Evolutionary conservation across 2,888 invertebrate genomes (phyloP), one percentile per base, ranked within the genome.

Genomic region (Dasypolia templi): DNA sequence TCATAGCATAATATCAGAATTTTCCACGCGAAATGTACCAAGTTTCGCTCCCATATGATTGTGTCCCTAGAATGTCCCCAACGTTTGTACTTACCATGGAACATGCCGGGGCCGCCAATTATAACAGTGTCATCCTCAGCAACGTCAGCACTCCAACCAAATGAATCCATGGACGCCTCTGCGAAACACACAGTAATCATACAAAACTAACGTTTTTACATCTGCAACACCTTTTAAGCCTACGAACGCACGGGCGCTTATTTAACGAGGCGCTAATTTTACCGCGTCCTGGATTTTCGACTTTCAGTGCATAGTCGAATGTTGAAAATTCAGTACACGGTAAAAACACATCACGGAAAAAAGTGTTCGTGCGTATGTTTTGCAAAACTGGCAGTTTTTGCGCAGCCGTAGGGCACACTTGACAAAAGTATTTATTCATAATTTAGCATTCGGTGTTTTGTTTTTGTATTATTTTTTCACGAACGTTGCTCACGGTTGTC

Each of bases 121-220:
- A 85, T 53, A 9, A 77, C 2, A 2, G 62, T 12, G 14, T 85
- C 67, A 44, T 67, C 58, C 0, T 19, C 6, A 12, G 58, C 86
- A 5, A 94, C 79, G 12, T 90, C 88, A 44, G 92, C 87, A 79
- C 92, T 92, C 95, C 95, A 94, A 6, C 95, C 95, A 19, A 93
- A 90, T 19, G 77, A 77, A 49, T 77, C 77, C 77, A 77, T 77
- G 26, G 58, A 59, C 2, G 19, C n/a, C 65, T 82, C 77, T 77
- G 77, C 42, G 14, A 39, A 59, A 51, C 11, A 75, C 3, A 59
- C 3, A n/a, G 14, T 22, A 22, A 72, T 0, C 4, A 44, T 22
- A 19, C n/a, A n/a, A 53, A 32, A 11, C 11, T 22, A 26, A 39
- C 0, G 17, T 26, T 72, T 39, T 39, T 44, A 6, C 12, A 44